Percentiles rank a stretch among this genome's conserved stretches.
Evolutionary conservation across 2,797 vertebrate species (phyloP).

Genomic region (Echeneis naucrates): DNA sequence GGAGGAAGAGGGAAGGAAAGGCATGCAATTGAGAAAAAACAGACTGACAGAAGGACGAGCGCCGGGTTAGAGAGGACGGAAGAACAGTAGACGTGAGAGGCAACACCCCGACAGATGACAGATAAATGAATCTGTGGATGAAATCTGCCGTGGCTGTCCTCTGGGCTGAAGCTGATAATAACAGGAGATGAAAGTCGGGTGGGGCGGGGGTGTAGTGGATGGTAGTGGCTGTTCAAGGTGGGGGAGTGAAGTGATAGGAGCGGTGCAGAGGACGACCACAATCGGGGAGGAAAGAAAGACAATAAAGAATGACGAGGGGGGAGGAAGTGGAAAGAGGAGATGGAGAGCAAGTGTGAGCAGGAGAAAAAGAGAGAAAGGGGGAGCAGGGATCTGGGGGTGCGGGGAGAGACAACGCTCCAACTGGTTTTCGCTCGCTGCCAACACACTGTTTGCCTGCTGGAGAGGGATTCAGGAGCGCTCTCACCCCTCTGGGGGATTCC

Average conservation of each 20-base stretch:
- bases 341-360: conserved; percentile 58
- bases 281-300: conserved; percentile 21
- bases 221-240: conserved; percentile 31
- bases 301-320: conserved; percentile 13
- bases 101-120: conserved; percentile 79
- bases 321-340: conserved; percentile 31
- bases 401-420: conserved; percentile 49
- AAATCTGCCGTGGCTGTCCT: conserved; percentile 75
- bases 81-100: conserved; percentile 50
- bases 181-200: conserved; percentile 74
- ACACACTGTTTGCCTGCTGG: conserved; percentile 76
- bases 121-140: conserved; percentile 80
- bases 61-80: conserved; percentile 46
- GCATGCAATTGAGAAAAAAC: conserved; percentile 46
- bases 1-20: conserved; percentile 44
- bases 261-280: conserved; percentile 30
- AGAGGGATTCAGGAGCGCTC: conserved; percentile 74
- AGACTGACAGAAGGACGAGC: conserved; percentile 63
- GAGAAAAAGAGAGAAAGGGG: conserved; percentile 19
- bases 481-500: conserved; percentile 78
- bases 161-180: conserved; percentile 77
- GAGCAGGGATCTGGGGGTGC: not conserved
- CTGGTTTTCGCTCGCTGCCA: conserved; percentile 74
- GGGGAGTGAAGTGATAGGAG: conserved; percentile 1
- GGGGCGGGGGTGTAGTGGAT: conserved; percentile 51